Conservation (phyloP, 1,140 invertebrate genomes). For the Daktulosphaira vitifoliae region DNA sequence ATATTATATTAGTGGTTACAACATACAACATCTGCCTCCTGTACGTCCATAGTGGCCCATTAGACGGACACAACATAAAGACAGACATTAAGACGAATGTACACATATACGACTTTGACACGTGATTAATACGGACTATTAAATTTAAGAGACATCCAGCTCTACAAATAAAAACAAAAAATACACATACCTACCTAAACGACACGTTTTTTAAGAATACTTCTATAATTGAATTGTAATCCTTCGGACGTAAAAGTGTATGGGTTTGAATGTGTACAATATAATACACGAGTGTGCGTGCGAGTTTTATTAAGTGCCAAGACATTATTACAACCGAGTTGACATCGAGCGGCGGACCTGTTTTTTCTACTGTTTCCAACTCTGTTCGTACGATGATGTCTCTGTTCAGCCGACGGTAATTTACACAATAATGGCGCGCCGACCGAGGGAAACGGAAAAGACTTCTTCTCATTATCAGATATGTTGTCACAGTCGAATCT, state of each 20-base stretch:
- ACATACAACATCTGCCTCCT: too few species aligned
- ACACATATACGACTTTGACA: background rate
- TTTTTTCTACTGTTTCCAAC: background rate
- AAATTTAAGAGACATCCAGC: background rate
- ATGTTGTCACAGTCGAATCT: conserved; percentile 18
- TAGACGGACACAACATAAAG: too few species aligned
- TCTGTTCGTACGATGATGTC: too few species aligned
- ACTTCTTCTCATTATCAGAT: conserved; percentile 20
- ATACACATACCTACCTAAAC: conserved; percentile 6
- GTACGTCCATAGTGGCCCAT: too few species aligned
- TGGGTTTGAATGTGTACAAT: background rate
- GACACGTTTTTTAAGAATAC: background rate
- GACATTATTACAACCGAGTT: conserved; percentile 20
- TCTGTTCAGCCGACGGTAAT: background rate
- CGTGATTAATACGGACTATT: conserved; percentile 18
- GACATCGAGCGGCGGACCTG: conserved; percentile 16
- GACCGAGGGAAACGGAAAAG: background rate
- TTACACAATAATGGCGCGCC: conserved; percentile 20
- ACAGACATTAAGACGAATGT: conserved; percentile 2
- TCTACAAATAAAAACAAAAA: conserved; percentile 15
- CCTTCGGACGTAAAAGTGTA: background rate
- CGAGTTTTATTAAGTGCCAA: conserved; percentile 22
- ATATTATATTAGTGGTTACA: too few species aligned
- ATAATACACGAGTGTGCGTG: background rate
- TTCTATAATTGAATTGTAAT: conserved; percentile 27